These are phyloP conservation scores for Drosophila gunungcola DNA, from an alignment of 1,140 invertebrate species.

Conservation along the genomic window DNA sequence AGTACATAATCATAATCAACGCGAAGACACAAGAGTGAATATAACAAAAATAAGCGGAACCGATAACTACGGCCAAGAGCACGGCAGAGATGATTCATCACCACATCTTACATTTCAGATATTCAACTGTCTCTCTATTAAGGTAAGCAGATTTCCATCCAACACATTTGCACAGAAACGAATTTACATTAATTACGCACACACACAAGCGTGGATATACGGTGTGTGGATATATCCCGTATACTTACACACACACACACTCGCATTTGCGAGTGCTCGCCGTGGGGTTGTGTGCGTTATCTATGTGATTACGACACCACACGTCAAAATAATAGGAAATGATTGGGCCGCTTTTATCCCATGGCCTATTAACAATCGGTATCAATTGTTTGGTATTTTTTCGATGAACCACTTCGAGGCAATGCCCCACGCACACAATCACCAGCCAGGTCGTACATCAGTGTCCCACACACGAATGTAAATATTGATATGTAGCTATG, in stretches of 20 bases:
- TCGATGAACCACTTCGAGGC: conserved; percentile 27
- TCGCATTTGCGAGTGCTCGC: conserved; percentile 6
- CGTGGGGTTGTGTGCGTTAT: conserved; percentile 32
- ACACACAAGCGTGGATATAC: conserved; percentile 10
- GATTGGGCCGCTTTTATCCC: conserved; percentile 35
- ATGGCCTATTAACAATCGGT: conserved; percentile 47
- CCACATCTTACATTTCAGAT: conserved; percentile 82
- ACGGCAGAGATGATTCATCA: conserved; percentile 79
- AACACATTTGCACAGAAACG: conserved; percentile 55
- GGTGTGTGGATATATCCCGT: conserved; percentile 25
- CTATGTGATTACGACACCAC: conserved; percentile 69
- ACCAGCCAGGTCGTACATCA: conserved; percentile 28
- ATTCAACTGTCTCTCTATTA: conserved; percentile 83
- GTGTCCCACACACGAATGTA: conserved; percentile 31
- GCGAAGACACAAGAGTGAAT: conserved; percentile 29
- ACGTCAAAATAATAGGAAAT: conserved; percentile 60
- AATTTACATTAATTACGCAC: conserved; percentile 59
- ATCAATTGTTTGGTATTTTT: conserved; percentile 49
- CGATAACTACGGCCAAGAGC: conserved; percentile 60
- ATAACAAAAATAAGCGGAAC: conserved; percentile 36
- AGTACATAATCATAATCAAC: conserved; percentile 28
- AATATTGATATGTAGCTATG: conserved; percentile 39
- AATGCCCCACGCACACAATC: conserved; percentile 19
- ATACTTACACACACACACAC: conserved; percentile 29
- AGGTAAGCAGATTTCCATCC: conserved; percentile 82